Evolutionary conservation across 2,888 invertebrate genomes (phyloP), one percentile per base, ranked within the genome.

Genomic region (Aradus depressus): DNA sequence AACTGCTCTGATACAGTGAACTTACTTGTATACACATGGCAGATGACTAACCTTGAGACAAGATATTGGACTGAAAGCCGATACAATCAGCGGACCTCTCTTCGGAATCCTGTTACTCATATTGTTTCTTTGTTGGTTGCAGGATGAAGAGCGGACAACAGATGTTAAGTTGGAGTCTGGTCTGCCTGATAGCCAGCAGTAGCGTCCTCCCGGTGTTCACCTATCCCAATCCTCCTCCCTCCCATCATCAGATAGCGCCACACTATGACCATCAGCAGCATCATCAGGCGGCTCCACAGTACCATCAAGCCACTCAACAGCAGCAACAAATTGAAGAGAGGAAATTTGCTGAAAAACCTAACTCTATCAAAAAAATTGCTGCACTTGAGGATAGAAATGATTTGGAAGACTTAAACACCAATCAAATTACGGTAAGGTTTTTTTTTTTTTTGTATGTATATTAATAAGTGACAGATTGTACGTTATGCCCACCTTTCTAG

Each of bases 261-360:
- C 18, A 41, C 42, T 18, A 44, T n/a, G 43, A 42, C 26, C 54
- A 44, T 18, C 37, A 39, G 10, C 42, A 48, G 19, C 28, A 42
- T 14, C 42, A 14, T n/a, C n/a, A n/a, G n/a, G n/a, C n/a, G 8
- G 39, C 22, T 8, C 56, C 48, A 4, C 52, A 45, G 22, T 54
- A 52, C 22, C 51, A 54, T 49, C 52, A 50, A 18, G 44, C 50
- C 14, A 49, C 50, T 5, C 51, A 54, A n/a, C 57, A 58, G 25
- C 58, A 57, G 21, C 58, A 52, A 26, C 50, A 52, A 22, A 58
- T 59, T 12, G 80, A 72, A 61, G 79, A 80, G 54, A 74, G 90
- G 57, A 91, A 90, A 72, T 89, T 84, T 67, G 87, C 85, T 0
- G 88, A 87, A 65, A 91, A 91, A 66, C 83, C 89, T 12, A 91